Evolutionary conservation across 2,113 vertebrate genomes (phyloP).

Genomic region (Gulo gulo): DNA sequence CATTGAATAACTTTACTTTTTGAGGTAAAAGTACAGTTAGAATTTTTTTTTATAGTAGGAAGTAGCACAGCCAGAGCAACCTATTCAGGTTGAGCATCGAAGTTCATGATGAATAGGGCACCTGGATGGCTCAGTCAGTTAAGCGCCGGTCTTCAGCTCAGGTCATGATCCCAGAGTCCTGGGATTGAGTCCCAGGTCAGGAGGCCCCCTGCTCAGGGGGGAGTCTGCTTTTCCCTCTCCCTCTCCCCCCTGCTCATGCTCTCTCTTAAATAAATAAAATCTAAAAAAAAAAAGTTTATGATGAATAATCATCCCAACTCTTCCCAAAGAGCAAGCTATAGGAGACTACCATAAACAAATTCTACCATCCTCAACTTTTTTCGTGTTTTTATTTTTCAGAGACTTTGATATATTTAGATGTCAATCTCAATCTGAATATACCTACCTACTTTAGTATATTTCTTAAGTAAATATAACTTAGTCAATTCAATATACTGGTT

Average conservation of each 20-base stretch:
- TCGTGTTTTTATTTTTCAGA: neutral
- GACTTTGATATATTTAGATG: neutral
- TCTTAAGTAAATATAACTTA: constrained; percentile 37
- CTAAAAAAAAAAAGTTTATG: neutral
- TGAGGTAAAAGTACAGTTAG: constrained; percentile 28
- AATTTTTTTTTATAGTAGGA: constrained; percentile 25
- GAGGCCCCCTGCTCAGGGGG: neutral
- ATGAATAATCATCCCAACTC: neutral
- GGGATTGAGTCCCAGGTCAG: neutral
- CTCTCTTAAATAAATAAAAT: neutral
- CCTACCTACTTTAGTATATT: neutral
- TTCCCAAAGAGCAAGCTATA: constrained; percentile 7
- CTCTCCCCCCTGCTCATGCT: neutral
- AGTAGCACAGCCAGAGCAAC: neutral
- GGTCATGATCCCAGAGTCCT: neutral
- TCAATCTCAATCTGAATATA: neutral
- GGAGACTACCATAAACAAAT: constrained; percentile 16
- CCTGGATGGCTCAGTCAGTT: neutral
- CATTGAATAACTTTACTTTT: neutral
- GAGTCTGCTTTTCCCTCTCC: neutral
- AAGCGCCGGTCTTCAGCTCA: neutral
- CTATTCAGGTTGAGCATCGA: neutral
- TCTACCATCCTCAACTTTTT: neutral
- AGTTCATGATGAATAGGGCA: neutral
- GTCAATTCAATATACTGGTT: neutral